These are phyloP conservation scores for Ypsolopha scabrella DNA, from an alignment of 2,888 invertebrate genomes.

Conservation along the genomic window DNA sequence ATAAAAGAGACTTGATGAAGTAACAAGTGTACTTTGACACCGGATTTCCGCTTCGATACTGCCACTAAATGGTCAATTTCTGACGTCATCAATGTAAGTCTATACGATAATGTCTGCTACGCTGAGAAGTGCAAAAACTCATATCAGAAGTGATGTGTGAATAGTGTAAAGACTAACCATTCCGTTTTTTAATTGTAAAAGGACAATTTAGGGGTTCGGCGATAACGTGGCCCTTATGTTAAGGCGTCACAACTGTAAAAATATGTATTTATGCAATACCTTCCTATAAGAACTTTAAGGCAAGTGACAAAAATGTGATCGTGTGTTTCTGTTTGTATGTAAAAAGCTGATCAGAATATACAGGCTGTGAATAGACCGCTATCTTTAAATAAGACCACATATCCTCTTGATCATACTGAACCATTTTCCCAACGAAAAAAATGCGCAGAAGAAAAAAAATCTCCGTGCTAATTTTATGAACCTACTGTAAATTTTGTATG, in stretches of 20 bases:
- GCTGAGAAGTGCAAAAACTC: background rate
- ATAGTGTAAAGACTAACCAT: background rate
- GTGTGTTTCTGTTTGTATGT: constrained; percentile 13
- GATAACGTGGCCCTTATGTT: constrained; percentile 32
- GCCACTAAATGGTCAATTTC: too few species aligned
- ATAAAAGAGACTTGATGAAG: too few species aligned
- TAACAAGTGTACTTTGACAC: too few species aligned
- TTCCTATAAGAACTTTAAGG: constrained; percentile 22
- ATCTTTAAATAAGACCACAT: too few species aligned
- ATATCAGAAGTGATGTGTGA: background rate
- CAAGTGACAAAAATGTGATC: constrained; percentile 38
- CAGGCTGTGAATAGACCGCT: constrained; percentile 5
- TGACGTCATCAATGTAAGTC: too few species aligned
- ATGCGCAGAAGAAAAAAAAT: too few species aligned
- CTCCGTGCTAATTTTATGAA: too few species aligned
- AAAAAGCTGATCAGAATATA: background rate
- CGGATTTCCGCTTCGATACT: too few species aligned
- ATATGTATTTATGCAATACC: constrained; percentile 35
- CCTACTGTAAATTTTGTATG: too few species aligned
- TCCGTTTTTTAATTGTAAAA: background rate
- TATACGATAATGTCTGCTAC: background rate
- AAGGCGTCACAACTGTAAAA: constrained; percentile 26
- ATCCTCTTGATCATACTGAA: too few species aligned
- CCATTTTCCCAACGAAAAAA: too few species aligned
- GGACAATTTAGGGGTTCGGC: background rate